These are phyloP conservation scores for Tragelaphus eurycerus DNA, from an alignment of 2,797 vertebrate species.

Conservation along the genomic window DNA sequence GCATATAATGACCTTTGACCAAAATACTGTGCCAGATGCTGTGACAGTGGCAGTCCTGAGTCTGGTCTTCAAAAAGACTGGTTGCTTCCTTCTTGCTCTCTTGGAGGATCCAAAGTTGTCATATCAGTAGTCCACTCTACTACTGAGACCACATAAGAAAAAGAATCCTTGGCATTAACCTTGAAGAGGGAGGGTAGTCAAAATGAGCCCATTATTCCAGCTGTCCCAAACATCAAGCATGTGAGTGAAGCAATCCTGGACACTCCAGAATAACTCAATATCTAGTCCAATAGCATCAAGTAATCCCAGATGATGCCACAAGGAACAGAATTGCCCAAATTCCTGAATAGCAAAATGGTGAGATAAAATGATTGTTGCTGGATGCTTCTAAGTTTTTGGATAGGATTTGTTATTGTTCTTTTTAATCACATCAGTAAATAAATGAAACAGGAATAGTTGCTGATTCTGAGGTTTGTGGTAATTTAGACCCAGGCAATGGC, in stretches of 20 bases:
- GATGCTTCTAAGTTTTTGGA: not conserved
- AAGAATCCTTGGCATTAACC: not conserved
- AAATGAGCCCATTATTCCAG: not conserved
- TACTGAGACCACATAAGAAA: rapidly evolving
- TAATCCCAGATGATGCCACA: not conserved
- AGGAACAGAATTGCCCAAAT: not conserved
- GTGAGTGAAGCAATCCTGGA: too few relatives aligned
- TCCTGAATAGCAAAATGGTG: not conserved
- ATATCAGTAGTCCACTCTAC: not conserved
- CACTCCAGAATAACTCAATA: not conserved
- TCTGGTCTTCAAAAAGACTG: not conserved
- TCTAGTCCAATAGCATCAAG: not conserved
- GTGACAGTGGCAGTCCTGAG: not conserved
- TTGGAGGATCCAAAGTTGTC: not conserved
- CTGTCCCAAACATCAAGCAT: not conserved
- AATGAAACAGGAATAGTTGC: not conserved
- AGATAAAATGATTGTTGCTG: not conserved
- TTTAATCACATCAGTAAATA: not conserved
- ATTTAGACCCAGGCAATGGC: not conserved
- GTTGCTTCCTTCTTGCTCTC: not conserved
- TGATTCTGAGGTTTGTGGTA: not conserved
- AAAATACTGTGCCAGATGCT: not conserved
- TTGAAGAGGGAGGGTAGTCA: not conserved
- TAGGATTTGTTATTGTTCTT: not conserved
- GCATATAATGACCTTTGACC: not conserved